These are phyloP conservation scores for Callitettix versicolor DNA, from an alignment of 1,140 invertebrate genomes.

Conservation along the genomic window DNA sequence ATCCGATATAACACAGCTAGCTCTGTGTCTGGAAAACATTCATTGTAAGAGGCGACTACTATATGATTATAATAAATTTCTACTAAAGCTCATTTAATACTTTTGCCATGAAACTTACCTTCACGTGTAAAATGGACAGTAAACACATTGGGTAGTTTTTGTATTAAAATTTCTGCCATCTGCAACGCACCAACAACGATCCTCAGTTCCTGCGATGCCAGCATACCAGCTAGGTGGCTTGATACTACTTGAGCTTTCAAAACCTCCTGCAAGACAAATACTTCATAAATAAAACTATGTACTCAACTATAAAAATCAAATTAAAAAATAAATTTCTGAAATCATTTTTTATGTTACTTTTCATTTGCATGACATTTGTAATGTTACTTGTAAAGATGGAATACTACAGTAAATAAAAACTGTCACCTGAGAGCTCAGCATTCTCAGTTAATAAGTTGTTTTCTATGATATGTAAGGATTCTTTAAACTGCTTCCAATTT, in stretches of 20 bases:
- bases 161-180: constrained; percentile 93
- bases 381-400: too few species aligned
- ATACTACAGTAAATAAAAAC: too few species aligned
- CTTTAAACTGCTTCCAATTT: too few species aligned
- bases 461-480: too few species aligned
- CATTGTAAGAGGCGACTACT: too few species aligned
- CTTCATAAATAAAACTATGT: too few species aligned
- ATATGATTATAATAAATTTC: too few species aligned
- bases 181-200: constrained; percentile 95
- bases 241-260: constrained; percentile 89
- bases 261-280: constrained; percentile 48
- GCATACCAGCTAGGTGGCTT: constrained; percentile 94
- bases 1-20: too few species aligned
- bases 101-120: constrained; percentile 39
- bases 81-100: too few species aligned
- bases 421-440: too few species aligned
- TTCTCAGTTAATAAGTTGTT: too few species aligned
- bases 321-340: neutral
- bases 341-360: constrained; percentile 2
- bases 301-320: neutral
- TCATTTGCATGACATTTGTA: constrained; percentile 4
- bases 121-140: constrained; percentile 89
- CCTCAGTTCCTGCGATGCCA: constrained; percentile 88
- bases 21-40: too few species aligned
- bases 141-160: constrained; percentile 89